phyloP scores from a whole-genome alignment of 2,888 invertebrate species.

The Cheilosia vernalis region DNA sequence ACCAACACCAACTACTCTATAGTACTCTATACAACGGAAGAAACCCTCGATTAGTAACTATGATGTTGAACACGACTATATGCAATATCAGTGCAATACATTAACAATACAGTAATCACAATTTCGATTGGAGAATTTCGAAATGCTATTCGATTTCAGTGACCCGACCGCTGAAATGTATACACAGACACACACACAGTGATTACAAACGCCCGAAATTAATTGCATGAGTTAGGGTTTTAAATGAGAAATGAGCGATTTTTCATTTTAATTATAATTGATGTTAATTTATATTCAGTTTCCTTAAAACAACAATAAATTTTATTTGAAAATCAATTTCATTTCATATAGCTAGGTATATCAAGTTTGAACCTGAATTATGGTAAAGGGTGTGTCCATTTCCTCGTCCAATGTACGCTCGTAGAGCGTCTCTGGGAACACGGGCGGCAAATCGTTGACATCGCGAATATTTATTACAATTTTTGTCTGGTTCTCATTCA shows the following conservation, averaged over 20 bases:
- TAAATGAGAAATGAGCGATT: slow-evolving; percentile 62
- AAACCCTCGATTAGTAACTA: slow-evolving; percentile 50
- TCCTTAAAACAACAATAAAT: slow-evolving; percentile 1
- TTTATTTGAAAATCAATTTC: slow-evolving; percentile 5
- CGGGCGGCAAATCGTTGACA: slow-evolving; percentile 95
- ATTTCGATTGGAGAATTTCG: slow-evolving; percentile 25
- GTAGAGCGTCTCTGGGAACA: slow-evolving; percentile 89
- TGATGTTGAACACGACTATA: slow-evolving; percentile 7
- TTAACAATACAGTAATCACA: slow-evolving; percentile 58
- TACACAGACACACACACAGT: background rate
- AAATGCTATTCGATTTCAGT: slow-evolving; percentile 52
- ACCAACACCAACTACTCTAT: slow-evolving; percentile 4
- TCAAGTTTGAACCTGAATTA: slow-evolving; percentile 87
- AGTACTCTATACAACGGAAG: background rate
- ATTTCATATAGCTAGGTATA: background rate
- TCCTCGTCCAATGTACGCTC: slow-evolving; percentile 90
- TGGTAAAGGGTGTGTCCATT: slow-evolving; percentile 88
- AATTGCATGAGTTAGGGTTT: slow-evolving; percentile 64
- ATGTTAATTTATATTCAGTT: slow-evolving; percentile 58
- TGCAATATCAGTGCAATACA: slow-evolving; percentile 47
- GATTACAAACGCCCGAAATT: slow-evolving; percentile 30
- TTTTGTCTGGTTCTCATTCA: slow-evolving; percentile 93
- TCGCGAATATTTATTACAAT: slow-evolving; percentile 93
- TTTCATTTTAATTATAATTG: slow-evolving; percentile 58
- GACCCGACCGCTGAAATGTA: background rate